Percentiles rank a stretch among this genome's conserved stretches.
Evolutionary conservation across 64 coral and sea anemone genomes (phyloP).

Genomic region (Actinia equina): DNA sequence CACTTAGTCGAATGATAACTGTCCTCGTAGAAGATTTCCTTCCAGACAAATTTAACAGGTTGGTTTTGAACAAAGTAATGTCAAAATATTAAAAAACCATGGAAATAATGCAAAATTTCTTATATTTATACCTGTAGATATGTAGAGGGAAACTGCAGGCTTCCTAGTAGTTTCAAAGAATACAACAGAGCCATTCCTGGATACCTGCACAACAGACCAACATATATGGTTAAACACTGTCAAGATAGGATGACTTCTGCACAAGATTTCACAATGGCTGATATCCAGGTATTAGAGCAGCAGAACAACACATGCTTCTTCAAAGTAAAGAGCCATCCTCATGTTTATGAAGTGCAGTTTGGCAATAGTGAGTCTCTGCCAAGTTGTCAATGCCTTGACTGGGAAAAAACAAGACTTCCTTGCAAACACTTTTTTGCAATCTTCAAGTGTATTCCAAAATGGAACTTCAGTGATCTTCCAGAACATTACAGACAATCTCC

Average conservation of each 20-base stretch:
- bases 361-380: slow-evolving; percentile 18
- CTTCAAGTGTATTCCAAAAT: slow-evolving; percentile 28
- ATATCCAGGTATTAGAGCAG: background rate
- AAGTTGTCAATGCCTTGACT: slow-evolving; percentile 36
- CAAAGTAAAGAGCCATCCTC: slow-evolving; percentile 15
- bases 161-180: background rate
- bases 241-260: background rate
- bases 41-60: slow-evolving; percentile 38
- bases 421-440: slow-evolving; percentile 63
- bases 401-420: slow-evolving; percentile 33
- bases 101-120: background rate
- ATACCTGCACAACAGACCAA: slow-evolving; percentile 34
- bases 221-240: slow-evolving; percentile 12
- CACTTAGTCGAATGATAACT: slow-evolving; percentile 20
- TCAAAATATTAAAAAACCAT: background rate
- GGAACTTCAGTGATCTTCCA: slow-evolving; percentile 24
- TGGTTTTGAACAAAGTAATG: background rate
- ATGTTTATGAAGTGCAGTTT: slow-evolving; percentile 7
- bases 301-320: background rate
- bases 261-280: background rate
- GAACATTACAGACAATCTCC: slow-evolving; percentile 33
- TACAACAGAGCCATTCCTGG: slow-evolving; percentile 13
- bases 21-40: slow-evolving; percentile 31
- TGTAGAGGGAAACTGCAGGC: slow-evolving; percentile 14
- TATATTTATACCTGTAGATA: slow-evolving; percentile 5